Evolutionary conservation across 2,113 vertebrate genomes (phyloP), one percentile per base, ranked within the genome.

Genomic region (Toxotes jaculatrix): DNA sequence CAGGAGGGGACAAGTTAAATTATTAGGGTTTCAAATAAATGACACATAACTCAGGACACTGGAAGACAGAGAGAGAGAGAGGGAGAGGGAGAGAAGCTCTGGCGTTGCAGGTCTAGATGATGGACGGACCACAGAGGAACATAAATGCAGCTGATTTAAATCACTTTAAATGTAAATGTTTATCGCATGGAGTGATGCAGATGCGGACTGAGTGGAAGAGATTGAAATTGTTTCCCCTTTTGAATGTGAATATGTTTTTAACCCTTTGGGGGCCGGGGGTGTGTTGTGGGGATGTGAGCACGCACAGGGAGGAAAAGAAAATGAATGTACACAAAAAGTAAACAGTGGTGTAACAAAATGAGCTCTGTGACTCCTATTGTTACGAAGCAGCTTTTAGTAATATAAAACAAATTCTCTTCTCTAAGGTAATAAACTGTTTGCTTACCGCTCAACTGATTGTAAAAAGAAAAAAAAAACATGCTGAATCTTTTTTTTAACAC

Each of bases 151-250:
- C 86, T 86, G 89, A 90, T 93, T 94, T 95, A 94, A 95, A 95
- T 95, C 94, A 94, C 93, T 95, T 94, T 95, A 94, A 95, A 95
- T 95, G 94, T 94, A 94, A 95, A 95, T 95, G 93, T 95, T 95
- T 96, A 94, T 93, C 88, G 86, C 56, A 70, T 67, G 78, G 91
- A 86, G 88, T 91, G 92, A 95, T 95, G 95, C 93, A 95, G 93
- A 95, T 93, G 90, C 85, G 61, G 82, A 92, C 61, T 78, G 85
- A 93, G 92, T 79, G 88, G 88, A 86, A 80, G 87, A 87, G 82
- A 89, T 84, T 83, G 87, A 93, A 91, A 92, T 88, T 82, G 91
- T 93, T 90, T 91, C 87, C 86, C 81, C 84, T 84, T 87, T 82
- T 89, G 89, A 90, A 85, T 87, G 86, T 3, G 81, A 89, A 89